A percentile compares a stretch with the other conserved stretches of the same genome.
phyloP scores from a whole-genome alignment of 2,888 invertebrate genomes.

The Eristalinus aeneus region DNA sequence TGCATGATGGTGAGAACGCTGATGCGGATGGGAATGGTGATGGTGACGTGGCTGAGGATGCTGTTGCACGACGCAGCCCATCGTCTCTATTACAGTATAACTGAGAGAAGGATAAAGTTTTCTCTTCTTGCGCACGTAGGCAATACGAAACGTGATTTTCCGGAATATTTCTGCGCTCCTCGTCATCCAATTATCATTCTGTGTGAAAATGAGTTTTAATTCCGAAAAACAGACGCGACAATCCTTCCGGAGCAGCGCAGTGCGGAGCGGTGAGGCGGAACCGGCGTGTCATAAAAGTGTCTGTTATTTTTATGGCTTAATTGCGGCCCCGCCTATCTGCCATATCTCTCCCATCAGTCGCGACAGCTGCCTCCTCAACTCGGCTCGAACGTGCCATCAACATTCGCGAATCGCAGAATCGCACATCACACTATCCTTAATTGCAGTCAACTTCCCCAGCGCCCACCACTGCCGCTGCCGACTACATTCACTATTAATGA shows the following conservation, averaged over 20 bases:
- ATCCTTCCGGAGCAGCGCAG: conserved; percentile 56
- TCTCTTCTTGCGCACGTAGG: conserved; percentile 68
- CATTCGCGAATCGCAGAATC: conserved; percentile 40
- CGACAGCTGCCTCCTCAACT: not conserved
- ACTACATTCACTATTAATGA: conserved; percentile 51
- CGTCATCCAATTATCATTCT: conserved; percentile 71
- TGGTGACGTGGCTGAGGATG: conserved; percentile 12
- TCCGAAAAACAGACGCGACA: conserved; percentile 70
- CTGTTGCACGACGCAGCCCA: conserved; percentile 4
- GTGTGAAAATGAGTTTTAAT: conserved; percentile 71
- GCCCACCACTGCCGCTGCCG: not conserved
- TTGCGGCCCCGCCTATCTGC: conserved; percentile 55
- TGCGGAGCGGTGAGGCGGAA: not conserved
- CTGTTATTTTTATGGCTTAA: conserved; percentile 70
- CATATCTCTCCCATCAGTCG: not conserved
- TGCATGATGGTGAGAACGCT: conserved; percentile 46
- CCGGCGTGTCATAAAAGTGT: conserved; percentile 66
- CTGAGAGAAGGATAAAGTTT: conserved; percentile 64
- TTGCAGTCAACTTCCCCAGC: conserved; percentile 52
- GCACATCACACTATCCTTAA: conserved; percentile 45
- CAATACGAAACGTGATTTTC: conserved; percentile 72
- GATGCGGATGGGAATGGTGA: conserved; percentile 35
- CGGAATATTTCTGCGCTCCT: conserved; percentile 68
- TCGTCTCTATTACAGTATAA: conserved; percentile 61
- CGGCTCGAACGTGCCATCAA: conserved; percentile 44